These are phyloP conservation scores for Cheirogaleus medius DNA, from an alignment of 2,113 vertebrate genomes.

Conservation along the genomic window DNA sequence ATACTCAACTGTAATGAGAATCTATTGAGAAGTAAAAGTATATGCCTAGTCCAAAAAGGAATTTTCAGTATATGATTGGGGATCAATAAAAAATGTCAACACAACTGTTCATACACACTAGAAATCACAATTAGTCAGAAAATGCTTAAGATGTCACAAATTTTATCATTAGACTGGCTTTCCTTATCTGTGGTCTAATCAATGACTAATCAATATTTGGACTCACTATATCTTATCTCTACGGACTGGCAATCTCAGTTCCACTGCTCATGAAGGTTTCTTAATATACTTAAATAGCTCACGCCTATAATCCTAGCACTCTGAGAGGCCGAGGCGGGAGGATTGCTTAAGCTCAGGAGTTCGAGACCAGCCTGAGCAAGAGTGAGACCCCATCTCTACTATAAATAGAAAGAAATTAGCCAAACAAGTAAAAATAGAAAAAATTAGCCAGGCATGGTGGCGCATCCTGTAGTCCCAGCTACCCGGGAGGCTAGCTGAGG, in stretches of 20 bases:
- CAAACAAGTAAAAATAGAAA: too few species aligned
- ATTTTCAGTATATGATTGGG: not conserved
- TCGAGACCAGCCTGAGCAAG: too few species aligned
- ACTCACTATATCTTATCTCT: not conserved
- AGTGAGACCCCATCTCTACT: too few species aligned
- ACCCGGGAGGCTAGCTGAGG: too few species aligned
- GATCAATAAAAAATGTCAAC: constrained; percentile 29
- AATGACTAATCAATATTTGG: not conserved
- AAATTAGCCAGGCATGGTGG: too few species aligned
- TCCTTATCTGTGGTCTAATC: not conserved
- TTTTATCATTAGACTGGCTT: not conserved
- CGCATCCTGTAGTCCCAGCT: too few species aligned
- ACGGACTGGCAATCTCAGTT: not conserved
- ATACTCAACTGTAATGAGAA: not conserved
- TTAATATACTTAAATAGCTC: not conserved
- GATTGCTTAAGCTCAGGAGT: too few species aligned
- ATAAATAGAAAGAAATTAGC: too few species aligned
- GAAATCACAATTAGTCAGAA: not conserved
- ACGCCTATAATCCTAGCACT: too few species aligned
- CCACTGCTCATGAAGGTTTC: not conserved
- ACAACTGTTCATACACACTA: too few species aligned
- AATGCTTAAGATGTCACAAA: constrained; percentile 24
- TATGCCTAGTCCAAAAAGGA: not conserved
- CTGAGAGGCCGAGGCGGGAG: too few species aligned
- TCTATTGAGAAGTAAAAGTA: not conserved